Evolutionary conservation across 2,888 invertebrate genomes (phyloP).

Genomic region (Drosophila macrospina): DNA sequence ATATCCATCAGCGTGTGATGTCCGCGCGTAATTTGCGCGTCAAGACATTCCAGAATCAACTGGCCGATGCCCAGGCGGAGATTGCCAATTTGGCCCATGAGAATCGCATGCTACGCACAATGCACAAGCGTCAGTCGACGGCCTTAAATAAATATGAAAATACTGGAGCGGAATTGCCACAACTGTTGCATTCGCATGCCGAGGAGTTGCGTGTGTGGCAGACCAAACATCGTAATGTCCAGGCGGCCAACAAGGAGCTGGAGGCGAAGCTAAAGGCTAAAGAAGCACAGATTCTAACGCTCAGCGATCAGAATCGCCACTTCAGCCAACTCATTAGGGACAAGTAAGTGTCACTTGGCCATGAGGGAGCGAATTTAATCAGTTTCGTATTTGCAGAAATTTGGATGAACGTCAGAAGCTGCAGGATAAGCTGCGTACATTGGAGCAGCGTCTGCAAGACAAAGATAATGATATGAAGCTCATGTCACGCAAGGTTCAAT

Average conservation of each 20-base stretch:
- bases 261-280: slow-evolving; percentile 89
- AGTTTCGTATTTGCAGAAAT: slow-evolving; percentile 85
- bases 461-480: slow-evolving; percentile 88
- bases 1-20: slow-evolving; percentile 88
- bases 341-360: slow-evolving; percentile 85
- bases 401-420: slow-evolving; percentile 91
- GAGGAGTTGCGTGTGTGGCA: slow-evolving; percentile 92
- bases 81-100: slow-evolving; percentile 90
- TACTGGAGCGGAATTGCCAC: slow-evolving; percentile 91
- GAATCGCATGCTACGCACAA: slow-evolving; percentile 90
- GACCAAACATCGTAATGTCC: slow-evolving; percentile 89
- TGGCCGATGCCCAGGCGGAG: slow-evolving; percentile 92
- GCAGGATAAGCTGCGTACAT: slow-evolving; percentile 87
- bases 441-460: slow-evolving; percentile 87
- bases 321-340: slow-evolving; percentile 90
- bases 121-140: slow-evolving; percentile 92
- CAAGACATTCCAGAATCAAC: slow-evolving; percentile 92
- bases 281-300: slow-evolving; percentile 88
- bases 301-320: slow-evolving; percentile 90
- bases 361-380: background rate
- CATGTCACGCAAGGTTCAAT: slow-evolving; percentile 89
- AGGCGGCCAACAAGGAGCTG: slow-evolving; percentile 88
- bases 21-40: slow-evolving; percentile 91
- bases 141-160: slow-evolving; percentile 92
- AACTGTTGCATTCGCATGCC: slow-evolving; percentile 89